Evolutionary conservation across 2,113 vertebrate species (phyloP).

Genomic region (Callocephalon fimbriatum): DNA sequence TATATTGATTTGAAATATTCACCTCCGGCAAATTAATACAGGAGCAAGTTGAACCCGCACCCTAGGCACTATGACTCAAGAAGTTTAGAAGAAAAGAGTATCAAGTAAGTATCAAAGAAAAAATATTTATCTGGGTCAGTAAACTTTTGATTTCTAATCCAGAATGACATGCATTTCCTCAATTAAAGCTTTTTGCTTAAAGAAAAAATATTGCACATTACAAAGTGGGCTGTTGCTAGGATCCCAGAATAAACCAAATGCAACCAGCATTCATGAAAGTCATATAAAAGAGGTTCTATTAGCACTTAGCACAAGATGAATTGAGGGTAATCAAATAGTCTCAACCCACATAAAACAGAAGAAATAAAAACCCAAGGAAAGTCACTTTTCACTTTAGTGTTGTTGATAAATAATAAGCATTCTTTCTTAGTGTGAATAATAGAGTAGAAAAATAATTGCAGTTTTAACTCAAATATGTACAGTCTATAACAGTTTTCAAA

Average conservation of each 20-base stretch:
- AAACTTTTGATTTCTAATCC: constrained; percentile 12
- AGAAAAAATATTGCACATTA: background rate
- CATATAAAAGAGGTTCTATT: constrained; percentile 35
- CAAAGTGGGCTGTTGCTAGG: constrained; percentile 58
- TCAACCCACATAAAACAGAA: constrained; percentile 5
- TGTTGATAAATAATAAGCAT: constrained; percentile 39
- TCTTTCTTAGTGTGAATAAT: background rate
- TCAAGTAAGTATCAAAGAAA: background rate
- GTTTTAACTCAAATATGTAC: constrained; percentile 16
- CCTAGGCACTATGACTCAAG: background rate
- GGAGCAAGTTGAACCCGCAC: background rate
- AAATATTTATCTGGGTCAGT: background rate
- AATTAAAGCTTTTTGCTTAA: constrained; percentile 51
- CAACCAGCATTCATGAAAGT: constrained; percentile 28
- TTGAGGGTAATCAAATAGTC: constrained; percentile 10
- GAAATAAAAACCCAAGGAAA: background rate
- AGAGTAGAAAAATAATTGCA: constrained; percentile 3
- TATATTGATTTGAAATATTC: background rate
- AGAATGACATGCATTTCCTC: background rate
- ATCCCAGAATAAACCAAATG: constrained; percentile 42
- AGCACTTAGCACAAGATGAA: constrained; percentile 55
- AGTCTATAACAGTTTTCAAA: background rate
- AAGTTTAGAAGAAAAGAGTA: background rate
- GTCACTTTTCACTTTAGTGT: constrained; percentile 15
- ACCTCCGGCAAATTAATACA: background rate